Percentiles rank a stretch among this genome's conserved stretches.
These are phyloP conservation scores for Tribolium castaneum DNA, from an alignment of 1,140 invertebrate species.

Conservation along the genomic window DNA sequence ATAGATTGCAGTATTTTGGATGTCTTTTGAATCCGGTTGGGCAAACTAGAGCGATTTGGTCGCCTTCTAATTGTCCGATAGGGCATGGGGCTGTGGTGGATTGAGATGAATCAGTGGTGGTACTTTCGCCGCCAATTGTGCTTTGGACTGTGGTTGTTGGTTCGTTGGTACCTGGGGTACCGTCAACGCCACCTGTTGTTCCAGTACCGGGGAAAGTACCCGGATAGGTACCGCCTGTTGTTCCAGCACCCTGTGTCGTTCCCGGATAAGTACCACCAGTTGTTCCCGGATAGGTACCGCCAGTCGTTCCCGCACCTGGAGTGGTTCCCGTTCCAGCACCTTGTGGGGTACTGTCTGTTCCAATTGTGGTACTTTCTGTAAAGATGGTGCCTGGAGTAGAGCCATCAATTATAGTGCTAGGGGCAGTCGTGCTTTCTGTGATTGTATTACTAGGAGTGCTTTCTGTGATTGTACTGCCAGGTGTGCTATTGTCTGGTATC, in stretches of 20 bases:
- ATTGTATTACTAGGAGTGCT: conserved; percentile 33
- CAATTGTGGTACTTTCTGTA: conserved; percentile 30
- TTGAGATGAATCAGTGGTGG: conserved; percentile 38
- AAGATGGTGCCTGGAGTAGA: conserved; percentile 32
- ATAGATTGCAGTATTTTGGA: conserved; percentile 84
- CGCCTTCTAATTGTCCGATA: conserved; percentile 65
- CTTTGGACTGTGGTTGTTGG: conserved; percentile 56
- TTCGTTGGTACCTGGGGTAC: conserved; percentile 36
- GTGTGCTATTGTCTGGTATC: background rate
- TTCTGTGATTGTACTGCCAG: background rate
- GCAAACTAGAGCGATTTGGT: conserved; percentile 79
- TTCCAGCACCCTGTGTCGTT: conserved; percentile 39
- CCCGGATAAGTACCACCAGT: conserved; percentile 24
- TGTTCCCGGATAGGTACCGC: background rate
- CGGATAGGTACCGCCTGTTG: conserved; percentile 34
- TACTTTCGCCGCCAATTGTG: conserved; percentile 55
- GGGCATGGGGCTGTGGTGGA: conserved; percentile 54
- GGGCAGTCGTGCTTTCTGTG: conserved; percentile 25
- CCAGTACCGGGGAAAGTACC: conserved; percentile 21
- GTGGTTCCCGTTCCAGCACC: conserved; percentile 25
- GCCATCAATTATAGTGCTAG: conserved; percentile 29
- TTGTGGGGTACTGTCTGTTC: background rate
- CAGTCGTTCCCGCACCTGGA: conserved; percentile 42
- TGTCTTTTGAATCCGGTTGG: conserved; percentile 85
- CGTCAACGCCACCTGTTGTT: conserved; percentile 26